These are phyloP conservation scores for Choloepus hoffmanni DNA, from an alignment of 2,113 vertebrate species.

Conservation along the genomic window DNA sequence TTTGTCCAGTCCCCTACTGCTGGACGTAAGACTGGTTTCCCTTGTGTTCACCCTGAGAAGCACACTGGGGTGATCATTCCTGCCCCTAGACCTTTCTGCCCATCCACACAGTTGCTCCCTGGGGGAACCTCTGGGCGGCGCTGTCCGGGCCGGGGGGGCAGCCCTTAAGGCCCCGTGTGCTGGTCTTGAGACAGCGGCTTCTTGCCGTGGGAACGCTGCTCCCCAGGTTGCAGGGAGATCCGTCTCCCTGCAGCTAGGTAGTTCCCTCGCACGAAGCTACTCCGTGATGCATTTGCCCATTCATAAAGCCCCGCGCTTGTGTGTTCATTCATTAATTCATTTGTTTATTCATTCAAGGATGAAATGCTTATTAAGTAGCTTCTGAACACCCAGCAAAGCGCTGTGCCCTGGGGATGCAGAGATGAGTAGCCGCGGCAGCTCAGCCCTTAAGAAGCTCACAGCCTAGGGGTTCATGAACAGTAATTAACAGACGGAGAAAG, in stretches of 20 bases:
- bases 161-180: too few species aligned
- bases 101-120: neutral
- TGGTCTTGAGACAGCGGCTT: neutral
- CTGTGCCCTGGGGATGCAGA: neutral
- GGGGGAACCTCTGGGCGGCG: neutral
- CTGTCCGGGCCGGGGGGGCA: too few species aligned
- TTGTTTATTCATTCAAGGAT: neutral
- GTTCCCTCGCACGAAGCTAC: neutral
- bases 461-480: neutral
- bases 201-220: neutral
- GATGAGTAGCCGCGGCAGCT: accelerated
- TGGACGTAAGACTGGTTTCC: neutral
- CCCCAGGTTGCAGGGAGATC: neutral
- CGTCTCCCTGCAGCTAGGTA: neutral
- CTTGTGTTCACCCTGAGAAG: neutral
- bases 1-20: accelerated
- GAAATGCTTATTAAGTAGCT: neutral
- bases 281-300: neutral
- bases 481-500: neutral
- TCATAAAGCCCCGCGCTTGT: neutral
- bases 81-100: neutral
- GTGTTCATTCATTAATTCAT: conserved; percentile 17
- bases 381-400: neutral
- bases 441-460: neutral
- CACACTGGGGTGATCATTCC: neutral